Percentiles rank a stretch among this genome's conserved stretches.
phyloP scores from a whole-genome alignment of 2,888 invertebrate genomes.

The Ceramica pisi region DNA sequence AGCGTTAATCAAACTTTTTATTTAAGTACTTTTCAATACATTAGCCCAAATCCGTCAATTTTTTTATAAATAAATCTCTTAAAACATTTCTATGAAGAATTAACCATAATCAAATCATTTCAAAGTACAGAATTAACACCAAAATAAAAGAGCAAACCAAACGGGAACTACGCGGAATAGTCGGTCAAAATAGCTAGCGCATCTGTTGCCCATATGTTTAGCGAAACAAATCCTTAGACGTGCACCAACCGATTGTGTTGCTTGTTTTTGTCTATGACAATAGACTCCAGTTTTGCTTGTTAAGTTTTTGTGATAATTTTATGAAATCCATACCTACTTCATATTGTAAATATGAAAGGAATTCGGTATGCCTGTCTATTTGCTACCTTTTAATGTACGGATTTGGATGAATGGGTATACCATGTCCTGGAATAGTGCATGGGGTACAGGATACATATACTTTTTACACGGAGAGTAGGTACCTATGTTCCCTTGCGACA shows the following conservation, averaged over 20 bases:
- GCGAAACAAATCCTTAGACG: conserved; percentile 58
- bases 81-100: neutral
- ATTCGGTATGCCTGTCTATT: too few species aligned
- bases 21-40: neutral
- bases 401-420: too few species aligned
- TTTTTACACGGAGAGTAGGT: too few species aligned
- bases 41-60: neutral
- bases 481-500: too few species aligned
- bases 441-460: too few species aligned
- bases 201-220: conserved; percentile 74
- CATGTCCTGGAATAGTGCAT: too few species aligned
- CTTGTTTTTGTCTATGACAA: conserved; percentile 19
- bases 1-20: neutral
- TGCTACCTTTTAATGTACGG: too few species aligned
- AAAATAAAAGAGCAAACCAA: conserved; percentile 49
- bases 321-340: neutral
- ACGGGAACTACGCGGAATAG: conserved; percentile 55
- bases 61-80: neutral
- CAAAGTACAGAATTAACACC: conserved; percentile 17
- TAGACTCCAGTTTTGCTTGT: neutral
- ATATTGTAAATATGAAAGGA: too few species aligned
- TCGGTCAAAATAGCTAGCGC: conserved; percentile 67
- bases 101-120: conserved; percentile 14
- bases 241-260: conserved; percentile 23
- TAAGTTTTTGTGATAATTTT: neutral